A percentile compares a stretch with the other conserved stretches of the same genome.
Evolutionary conservation across 2,113 vertebrate genomes (phyloP).

Genomic region (Takifugu flavidus): DNA sequence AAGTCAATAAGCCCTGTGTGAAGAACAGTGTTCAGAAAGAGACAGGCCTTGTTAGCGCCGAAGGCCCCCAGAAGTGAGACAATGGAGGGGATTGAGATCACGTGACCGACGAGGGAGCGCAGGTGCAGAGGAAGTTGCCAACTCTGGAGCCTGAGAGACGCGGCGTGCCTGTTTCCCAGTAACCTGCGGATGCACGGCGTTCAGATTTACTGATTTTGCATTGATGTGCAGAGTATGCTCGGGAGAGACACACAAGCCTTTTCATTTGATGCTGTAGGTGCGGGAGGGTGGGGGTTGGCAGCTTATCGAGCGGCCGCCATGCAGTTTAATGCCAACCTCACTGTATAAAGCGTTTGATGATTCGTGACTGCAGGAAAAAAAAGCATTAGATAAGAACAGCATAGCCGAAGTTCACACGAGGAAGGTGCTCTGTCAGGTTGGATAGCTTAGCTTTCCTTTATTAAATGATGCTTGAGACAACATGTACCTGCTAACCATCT

Average conservation of each 20-base stretch:
- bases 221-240: neutral
- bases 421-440: no score
- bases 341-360: no score
- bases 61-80: slow-evolving; percentile 1
- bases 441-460: no score
- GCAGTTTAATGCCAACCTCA: no score
- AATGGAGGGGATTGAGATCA: slow-evolving; percentile 5
- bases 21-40: slow-evolving; percentile 8
- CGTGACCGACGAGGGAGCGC: neutral
- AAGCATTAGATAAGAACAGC: no score
- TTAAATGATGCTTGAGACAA: no score
- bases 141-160: slow-evolving; percentile 8
- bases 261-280: neutral
- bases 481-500: no score
- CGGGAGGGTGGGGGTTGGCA: neutral
- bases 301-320: no score
- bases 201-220: neutral
- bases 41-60: slow-evolving; percentile 1
- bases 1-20: neutral
- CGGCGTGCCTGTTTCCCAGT: neutral
- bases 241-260: neutral
- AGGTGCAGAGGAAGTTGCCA: slow-evolving; percentile 14
- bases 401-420: no score
- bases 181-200: neutral
- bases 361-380: no score